Base-by-base conservation (phyloP, 2,797 vertebrate species). In the Anabacerthia variegaticeps region DNA sequence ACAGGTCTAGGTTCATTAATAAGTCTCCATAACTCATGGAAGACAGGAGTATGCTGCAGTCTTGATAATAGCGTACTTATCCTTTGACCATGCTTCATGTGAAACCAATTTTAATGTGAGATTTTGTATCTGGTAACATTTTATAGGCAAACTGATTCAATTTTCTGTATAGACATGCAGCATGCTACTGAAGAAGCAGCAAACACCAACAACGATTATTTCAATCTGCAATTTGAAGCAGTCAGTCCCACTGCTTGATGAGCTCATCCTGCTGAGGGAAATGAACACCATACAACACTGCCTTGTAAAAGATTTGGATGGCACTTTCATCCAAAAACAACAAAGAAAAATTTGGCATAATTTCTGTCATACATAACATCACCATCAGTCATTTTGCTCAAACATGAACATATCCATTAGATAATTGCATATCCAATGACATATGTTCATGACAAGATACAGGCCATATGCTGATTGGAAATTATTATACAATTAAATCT, bases 181-280 rank as follows among this genome's bases (percentile, higher is more conserved):
- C 43, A 52, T 4, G 48, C 93, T 93, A 84, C 93, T 90, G 92
- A 92, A 92, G 92, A 71, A 94, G 90, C 54, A 88, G 46, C 41
- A 86, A 88, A 84, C 3, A 7, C 49, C 77, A 86, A 46, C 21
- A 69, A 89, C 76, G 82, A 89, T 93, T 48, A 89, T 83, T 96
- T 91, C 76, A 85, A 28, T 88, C 58, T 91, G 54, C 49, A 84
- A 49, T 26, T 68, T 67, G 62, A 88, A 91, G 24, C 30, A 20
- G 0, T 61, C 58, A 63, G 46, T 88, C 61, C 49, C 61, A 43
- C 32, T 71, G 58, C 36, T 66, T 7, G 58, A 95, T 89, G 88
- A 95, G 36, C 39, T 94, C 84, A 93, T 73, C 62, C 16, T 16
- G 43, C 18, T 23, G 27, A 66, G 68, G 73, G 66, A 94, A 92